These are phyloP conservation scores for Zosterops pallidus DNA, from an alignment of 2,113 vertebrate species.

Conservation along the genomic window DNA sequence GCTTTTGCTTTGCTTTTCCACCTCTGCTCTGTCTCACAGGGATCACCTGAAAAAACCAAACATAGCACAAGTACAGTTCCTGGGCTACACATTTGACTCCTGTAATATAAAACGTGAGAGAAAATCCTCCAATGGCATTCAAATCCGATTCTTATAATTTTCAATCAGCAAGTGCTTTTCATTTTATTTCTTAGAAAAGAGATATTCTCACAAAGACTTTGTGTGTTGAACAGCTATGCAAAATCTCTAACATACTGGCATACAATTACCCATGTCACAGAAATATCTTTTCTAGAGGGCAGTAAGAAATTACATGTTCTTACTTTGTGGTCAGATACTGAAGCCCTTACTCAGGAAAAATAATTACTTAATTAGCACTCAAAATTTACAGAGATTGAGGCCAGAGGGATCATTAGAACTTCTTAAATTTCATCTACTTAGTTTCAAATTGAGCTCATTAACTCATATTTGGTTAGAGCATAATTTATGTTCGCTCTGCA, in stretches of 20 bases:
- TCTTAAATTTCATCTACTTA: neutral
- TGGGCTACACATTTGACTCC: constrained; percentile 28
- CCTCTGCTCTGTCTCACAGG: constrained; percentile 11
- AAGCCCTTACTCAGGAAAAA: constrained; percentile 4
- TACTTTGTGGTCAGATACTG: neutral
- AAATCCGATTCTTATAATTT: constrained; percentile 66
- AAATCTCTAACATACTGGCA: constrained; percentile 31
- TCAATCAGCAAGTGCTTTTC: constrained; percentile 62
- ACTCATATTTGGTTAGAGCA: neutral
- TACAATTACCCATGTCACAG: constrained; percentile 17
- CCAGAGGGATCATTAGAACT: neutral
- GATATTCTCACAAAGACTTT: constrained; percentile 32
- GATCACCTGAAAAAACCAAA: constrained; percentile 64
- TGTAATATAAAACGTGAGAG: constrained; percentile 50
- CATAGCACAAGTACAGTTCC: constrained; percentile 47
- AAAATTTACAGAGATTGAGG: neutral
- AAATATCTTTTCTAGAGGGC: constrained; percentile 39
- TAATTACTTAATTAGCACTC: neutral
- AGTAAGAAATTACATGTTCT: constrained; percentile 19
- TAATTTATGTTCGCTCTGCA: neutral
- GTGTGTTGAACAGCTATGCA: constrained; percentile 47
- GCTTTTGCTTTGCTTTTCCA: constrained; percentile 43
- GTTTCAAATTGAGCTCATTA: neutral
- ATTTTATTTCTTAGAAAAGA: constrained; percentile 55
- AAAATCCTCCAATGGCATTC: constrained; percentile 60